phyloP scores from a whole-genome alignment of 2,888 invertebrate species.

The Leptogaster cylindrica region DNA sequence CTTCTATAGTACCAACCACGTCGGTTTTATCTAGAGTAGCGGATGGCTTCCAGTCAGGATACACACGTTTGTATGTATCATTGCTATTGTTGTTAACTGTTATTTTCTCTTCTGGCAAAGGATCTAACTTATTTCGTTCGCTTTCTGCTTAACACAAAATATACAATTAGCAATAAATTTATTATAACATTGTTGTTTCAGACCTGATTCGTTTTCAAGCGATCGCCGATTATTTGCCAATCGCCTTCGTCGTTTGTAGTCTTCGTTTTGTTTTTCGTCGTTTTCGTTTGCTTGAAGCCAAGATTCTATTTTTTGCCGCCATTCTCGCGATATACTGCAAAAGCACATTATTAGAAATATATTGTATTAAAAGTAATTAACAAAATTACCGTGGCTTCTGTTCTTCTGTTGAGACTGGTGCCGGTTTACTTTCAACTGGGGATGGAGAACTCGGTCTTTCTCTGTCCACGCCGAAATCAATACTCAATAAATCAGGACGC shows the following conservation, averaged over 20 bases:
- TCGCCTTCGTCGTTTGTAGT: conserved; percentile 71
- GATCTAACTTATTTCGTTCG: conserved; percentile 76
- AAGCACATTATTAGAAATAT: too few species aligned
- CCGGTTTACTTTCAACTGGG: conserved; percentile 65
- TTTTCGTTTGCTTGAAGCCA: conserved; percentile 89
- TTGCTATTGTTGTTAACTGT: conserved; percentile 56
- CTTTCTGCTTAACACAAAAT: conserved; percentile 68
- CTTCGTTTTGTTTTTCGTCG: conserved; percentile 76
- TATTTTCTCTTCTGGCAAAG: conserved; percentile 75
- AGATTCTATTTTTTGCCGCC: conserved; percentile 89
- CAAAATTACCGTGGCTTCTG: conserved; percentile 66
- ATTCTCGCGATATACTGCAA: conserved; percentile 69
- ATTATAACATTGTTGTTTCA: background rate
- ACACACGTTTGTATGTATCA: conserved; percentile 67
- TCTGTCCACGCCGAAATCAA: conserved; percentile 75
- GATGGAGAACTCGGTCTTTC: conserved; percentile 76
- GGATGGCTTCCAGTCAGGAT: conserved; percentile 82
- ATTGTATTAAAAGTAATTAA: background rate
- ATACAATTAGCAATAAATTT: too few species aligned
- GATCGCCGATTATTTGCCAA: conserved; percentile 76
- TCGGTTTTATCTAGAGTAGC: conserved; percentile 80
- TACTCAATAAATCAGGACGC: conserved; percentile 76
- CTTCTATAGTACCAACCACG: conserved; percentile 83
- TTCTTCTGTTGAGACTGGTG: conserved; percentile 62
- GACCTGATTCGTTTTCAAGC: conserved; percentile 86